These are phyloP conservation scores for Drosophila lini DNA, from an alignment of 1,140 invertebrate species.

Conservation along the genomic window DNA sequence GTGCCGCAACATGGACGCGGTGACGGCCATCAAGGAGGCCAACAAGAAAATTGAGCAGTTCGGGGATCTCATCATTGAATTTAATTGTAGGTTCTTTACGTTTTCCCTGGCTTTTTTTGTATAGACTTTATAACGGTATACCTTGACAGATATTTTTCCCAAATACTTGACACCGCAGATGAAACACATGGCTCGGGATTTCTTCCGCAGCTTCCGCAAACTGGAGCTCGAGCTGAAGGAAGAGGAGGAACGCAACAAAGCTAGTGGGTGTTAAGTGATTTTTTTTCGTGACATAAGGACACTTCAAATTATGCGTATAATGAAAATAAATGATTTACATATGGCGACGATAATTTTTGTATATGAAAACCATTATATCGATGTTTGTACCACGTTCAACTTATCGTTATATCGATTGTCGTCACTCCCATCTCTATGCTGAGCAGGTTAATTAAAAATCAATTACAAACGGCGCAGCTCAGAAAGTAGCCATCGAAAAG, in stretches of 20 bases:
- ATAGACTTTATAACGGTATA: not conserved
- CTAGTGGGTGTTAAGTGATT: not conserved
- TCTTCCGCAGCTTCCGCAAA: conserved; percentile 54
- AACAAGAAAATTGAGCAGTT: conserved; percentile 55
- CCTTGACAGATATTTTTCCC: conserved; percentile 60
- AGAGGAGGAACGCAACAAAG: conserved; percentile 33
- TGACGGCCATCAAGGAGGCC: conserved; percentile 49
- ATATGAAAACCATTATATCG: not conserved
- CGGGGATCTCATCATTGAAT: conserved; percentile 77
- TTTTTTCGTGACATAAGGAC: not conserved
- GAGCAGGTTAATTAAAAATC: conserved; percentile 50
- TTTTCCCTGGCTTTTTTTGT: not conserved
- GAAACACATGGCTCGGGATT: conserved; percentile 61
- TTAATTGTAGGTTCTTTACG: conserved; percentile 57
- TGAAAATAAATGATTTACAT: conserved; percentile 1
- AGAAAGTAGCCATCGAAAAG: conserved; percentile 9
- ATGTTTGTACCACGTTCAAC: not conserved
- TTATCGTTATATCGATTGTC: not conserved
- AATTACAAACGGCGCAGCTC: conserved; percentile 20
- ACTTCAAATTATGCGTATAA: conserved; percentile 15
- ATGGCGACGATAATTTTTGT: too few species aligned
- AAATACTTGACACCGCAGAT: conserved; percentile 66
- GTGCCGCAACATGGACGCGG: conserved; percentile 65
- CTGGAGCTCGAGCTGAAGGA: conserved; percentile 47
- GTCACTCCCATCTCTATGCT: conserved; percentile 2